Evolutionary conservation across 2,113 vertebrate species (phyloP).

Genomic region (Psilopsiagon aymara): DNA sequence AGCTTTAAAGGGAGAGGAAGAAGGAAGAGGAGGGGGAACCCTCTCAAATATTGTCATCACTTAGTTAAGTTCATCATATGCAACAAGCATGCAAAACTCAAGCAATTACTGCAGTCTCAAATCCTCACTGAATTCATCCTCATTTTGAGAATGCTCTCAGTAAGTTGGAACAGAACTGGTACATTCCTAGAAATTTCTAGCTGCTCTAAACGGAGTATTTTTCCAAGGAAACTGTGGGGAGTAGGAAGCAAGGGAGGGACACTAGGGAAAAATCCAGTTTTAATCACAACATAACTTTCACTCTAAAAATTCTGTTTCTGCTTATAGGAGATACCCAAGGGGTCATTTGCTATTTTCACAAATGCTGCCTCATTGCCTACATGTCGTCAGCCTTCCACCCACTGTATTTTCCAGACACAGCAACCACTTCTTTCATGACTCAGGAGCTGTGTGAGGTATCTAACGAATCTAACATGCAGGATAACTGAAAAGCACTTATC

Average conservation of each 20-base stretch:
- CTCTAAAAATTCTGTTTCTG: background rate
- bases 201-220: background rate
- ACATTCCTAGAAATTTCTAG: background rate
- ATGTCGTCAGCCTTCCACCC: background rate
- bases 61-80: background rate
- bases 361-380: background rate
- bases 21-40: accelerated
- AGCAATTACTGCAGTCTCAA: background rate
- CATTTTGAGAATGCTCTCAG: background rate
- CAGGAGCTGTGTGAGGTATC: background rate
- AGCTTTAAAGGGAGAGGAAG: background rate
- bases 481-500: background rate
- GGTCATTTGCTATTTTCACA: background rate
- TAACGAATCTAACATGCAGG: background rate
- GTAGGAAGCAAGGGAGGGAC: background rate
- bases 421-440: background rate
- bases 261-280: background rate
- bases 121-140: background rate
- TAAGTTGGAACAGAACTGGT: background rate
- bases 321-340: background rate
- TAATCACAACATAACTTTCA: background rate
- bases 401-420: background rate
- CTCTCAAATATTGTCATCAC: background rate
- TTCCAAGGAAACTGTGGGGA: background rate
- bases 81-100: background rate